Base-by-base conservation (phyloP, 2,888 invertebrate genomes). In the Dione juno region DNA sequence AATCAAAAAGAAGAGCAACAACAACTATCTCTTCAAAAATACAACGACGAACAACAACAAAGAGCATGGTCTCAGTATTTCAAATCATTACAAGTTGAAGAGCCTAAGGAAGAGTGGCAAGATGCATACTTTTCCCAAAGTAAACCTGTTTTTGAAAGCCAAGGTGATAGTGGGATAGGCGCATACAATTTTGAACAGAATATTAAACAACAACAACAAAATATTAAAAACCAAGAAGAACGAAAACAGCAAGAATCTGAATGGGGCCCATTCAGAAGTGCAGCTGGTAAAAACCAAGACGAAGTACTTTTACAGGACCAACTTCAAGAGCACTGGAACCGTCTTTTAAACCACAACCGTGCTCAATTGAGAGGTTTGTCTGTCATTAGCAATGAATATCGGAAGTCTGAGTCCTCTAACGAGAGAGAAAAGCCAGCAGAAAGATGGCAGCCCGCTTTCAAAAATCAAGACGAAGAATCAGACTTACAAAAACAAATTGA, bases 401-500 rank as follows among this genome's bases (percentile, higher is more conserved):
- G 59, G 68, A 65, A 63, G 14, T 57, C 59, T 53, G 53, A 63
- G 48, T 52, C 41, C 19, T 52, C 13, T 41, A 61, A 28, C 58
- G 63, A 72, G 74, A 50, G 63, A 66, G 19, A 72, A 71, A 37
- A 73, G 70, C n/a, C 43, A 45, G 19, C 77, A 80, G 85, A 69
- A 70, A 82, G 82, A 67, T 81, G 80, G 43, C 81, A 79, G 0
- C 77, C 77, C 57, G 85, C 84, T 72, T 74, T 86, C 6, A 84
- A 84, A 71, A 84, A 81, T 8, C 72, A 74, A 13, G 78, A 77
- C 14, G 77, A 81, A n/a, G 65, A 69, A 35, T 64, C 63, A 21
- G 61, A 67, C 45, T 75, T 84, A 48, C 81, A 81, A 50, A 85
- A 84, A 66, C 85, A 86, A 76, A 86, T 73, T 28, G 61, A 73